Evolutionary conservation across 2,113 vertebrate genomes (phyloP), one percentile per base, ranked within the genome.

Genomic region (Tylochromis polylepis): DNA sequence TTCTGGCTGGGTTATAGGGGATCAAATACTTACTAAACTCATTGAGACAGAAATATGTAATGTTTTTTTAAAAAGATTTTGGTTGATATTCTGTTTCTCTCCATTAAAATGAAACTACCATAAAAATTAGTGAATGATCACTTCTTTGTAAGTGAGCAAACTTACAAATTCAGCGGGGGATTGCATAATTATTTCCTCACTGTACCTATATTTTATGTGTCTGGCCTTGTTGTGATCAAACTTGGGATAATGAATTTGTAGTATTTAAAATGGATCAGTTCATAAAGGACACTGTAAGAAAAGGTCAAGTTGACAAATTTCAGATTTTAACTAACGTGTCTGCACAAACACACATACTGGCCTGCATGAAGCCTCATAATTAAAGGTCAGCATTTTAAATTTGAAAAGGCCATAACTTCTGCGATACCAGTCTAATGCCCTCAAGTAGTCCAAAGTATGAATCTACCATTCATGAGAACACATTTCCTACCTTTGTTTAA

Each of bases 341-440:
- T 81, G 58, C 6, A 46, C 60, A 86, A 85, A 55, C 75, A 41
- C 58, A 51, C 53, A 82, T 62, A 89, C 46, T 67, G 82, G 79
- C 70, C 85, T 67, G 34, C 62, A 77, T 12, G 70, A 34, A 70
- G 31, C 18, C 49, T 41, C 24, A 59, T 87, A 84, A 91, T 89
- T 43, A 94, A 92, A 92, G 85, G 89, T 81, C 90, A 91, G 6
- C 3, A 20, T 53, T 85, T 89, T 91, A 67, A 80, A 88, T 31
- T 41, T 78, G 20, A 31, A 92, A 89, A 87, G 62, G 81, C 38
- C 83, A 86, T 31, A 58, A 60, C 67, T 59, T 80, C 41, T 58
- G 75, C 36, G 67, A 87, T 82, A 88, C 56, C 46, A 85, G 78
- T 65, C n/a, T 59, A 56, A 80, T 85, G 86, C 29, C 57, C 31